These are phyloP conservation scores for Taxidea taxus DNA, from an alignment of 2,113 vertebrate species.

Conservation along the genomic window DNA sequence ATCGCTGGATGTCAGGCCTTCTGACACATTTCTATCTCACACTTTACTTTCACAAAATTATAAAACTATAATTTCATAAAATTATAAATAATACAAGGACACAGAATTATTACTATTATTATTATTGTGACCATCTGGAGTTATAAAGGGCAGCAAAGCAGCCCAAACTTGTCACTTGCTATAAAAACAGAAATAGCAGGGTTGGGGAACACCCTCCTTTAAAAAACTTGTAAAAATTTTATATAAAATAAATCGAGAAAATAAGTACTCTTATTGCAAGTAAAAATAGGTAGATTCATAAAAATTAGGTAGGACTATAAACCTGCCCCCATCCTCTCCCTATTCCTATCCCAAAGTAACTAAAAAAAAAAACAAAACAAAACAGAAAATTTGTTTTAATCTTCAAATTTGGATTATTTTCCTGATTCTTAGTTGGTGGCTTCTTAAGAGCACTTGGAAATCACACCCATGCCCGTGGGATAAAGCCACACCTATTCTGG, in stretches of 20 bases:
- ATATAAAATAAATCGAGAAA: not conserved
- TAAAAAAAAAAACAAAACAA: not conserved
- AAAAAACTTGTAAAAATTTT: not conserved
- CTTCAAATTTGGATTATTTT: not conserved
- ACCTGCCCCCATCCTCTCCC: not conserved
- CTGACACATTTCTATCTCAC: not conserved
- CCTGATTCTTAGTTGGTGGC: not conserved
- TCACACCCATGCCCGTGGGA: accelerated
- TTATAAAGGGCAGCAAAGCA: conserved; percentile 8
- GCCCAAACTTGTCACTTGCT: not conserved
- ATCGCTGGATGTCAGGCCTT: not conserved
- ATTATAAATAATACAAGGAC: not conserved
- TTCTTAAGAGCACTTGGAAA: not conserved
- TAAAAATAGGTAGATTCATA: not conserved
- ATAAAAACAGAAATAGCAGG: not conserved
- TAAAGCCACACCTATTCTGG: not conserved
- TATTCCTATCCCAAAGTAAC: not conserved
- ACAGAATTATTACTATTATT: not conserved
- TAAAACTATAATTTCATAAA: not conserved
- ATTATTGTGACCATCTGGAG: not conserved
- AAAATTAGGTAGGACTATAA: not conserved
- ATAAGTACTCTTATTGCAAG: not conserved
- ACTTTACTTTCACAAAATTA: not conserved
- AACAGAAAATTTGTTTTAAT: not conserved
- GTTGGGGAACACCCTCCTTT: not conserved